These are phyloP conservation scores for Oreohelix idahoensis DNA, from an alignment of 1,140 invertebrate species.

Conservation along the genomic window DNA sequence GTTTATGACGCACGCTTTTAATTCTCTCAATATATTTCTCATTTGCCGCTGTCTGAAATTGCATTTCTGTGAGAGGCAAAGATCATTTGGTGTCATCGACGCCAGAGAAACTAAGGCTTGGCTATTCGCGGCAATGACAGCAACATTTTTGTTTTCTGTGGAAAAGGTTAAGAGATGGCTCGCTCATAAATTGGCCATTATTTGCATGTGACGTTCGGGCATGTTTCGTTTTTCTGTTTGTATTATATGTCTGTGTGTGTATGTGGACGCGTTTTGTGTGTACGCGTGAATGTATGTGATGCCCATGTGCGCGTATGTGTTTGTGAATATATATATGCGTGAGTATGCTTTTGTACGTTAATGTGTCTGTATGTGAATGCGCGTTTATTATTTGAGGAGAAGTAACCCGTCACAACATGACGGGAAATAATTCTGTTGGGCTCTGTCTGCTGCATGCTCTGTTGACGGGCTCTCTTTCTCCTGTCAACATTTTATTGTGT, in stretches of 20 bases:
- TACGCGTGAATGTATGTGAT: too few relatives aligned
- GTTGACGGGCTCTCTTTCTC: too few relatives aligned
- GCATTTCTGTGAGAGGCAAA: constrained; percentile 10
- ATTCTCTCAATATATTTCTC: constrained; percentile 17
- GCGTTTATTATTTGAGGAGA: too few relatives aligned
- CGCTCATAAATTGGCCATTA: not conserved
- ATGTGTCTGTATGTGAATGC: too few relatives aligned
- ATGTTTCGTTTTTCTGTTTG: not conserved
- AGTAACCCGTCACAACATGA: too few relatives aligned
- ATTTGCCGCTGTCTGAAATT: constrained; percentile 14
- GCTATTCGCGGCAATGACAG: not conserved
- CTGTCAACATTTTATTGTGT: too few relatives aligned
- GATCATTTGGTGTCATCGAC: constrained; percentile 12
- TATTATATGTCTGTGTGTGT: not conserved
- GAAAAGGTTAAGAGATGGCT: constrained; percentile 14
- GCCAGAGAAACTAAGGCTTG: not conserved
- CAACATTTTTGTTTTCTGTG: constrained; percentile 14
- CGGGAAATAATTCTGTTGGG: too few relatives aligned
- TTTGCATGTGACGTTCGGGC: not conserved
- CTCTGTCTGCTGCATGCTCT: too few relatives aligned
- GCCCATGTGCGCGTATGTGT: too few relatives aligned
- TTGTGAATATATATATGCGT: too few relatives aligned
- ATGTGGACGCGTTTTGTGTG: not conserved
- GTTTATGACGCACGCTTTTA: constrained; percentile 16
- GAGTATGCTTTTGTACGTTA: too few relatives aligned